Evolutionary conservation across 1,140 invertebrate genomes (phyloP), one percentile per base, ranked within the genome.

Genomic region (Procambarus clarkii): DNA sequence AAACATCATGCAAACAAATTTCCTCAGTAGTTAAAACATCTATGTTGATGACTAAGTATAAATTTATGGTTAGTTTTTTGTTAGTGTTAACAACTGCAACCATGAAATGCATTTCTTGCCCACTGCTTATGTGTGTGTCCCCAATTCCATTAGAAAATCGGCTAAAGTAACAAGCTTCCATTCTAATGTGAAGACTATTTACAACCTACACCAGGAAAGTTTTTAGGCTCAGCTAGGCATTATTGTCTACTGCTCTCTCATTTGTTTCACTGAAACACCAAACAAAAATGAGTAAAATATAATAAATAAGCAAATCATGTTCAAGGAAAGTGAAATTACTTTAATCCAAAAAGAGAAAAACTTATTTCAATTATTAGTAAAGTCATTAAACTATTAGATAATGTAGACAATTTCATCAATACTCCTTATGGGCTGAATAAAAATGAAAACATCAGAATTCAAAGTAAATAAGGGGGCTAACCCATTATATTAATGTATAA

Each of bases 81-180:
- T 88, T 80, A 76, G 60, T 79, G 54, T 34, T 64, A 64, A 80
- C 54, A 78, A 80, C 76, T 88, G 77, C 86, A 88, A 88, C 86
- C 78, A 88, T 88, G 86, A 88, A 80, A 88, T 88, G 86, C 86
- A 88, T 88, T 88, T 88, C 86, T 88, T 88, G 86, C 86, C 86
- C 86, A 88, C 86, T 80, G 86, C 76, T 87, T 60, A 64, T 64
- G 48, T 50, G 50, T 54, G 86, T 88, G 86, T 88, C 54, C 79
- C 86, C 86, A 88, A 79, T 5, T 64, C 54, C 48, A n/a, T 80
- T 88, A 79, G 24, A 74, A 2, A 34, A 74, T 74, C 21, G 7
- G 3, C 21, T 74, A 34, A 34, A 5, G 34, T 24, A 74, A n/a
- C 21, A 71, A 71, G 69, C 69, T 74, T 74, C 24, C 69, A 74